These are phyloP conservation scores for Lepidocyrtoides sp. DNA, from an alignment of 2,888 invertebrate genomes.

Conservation along the genomic window DNA sequence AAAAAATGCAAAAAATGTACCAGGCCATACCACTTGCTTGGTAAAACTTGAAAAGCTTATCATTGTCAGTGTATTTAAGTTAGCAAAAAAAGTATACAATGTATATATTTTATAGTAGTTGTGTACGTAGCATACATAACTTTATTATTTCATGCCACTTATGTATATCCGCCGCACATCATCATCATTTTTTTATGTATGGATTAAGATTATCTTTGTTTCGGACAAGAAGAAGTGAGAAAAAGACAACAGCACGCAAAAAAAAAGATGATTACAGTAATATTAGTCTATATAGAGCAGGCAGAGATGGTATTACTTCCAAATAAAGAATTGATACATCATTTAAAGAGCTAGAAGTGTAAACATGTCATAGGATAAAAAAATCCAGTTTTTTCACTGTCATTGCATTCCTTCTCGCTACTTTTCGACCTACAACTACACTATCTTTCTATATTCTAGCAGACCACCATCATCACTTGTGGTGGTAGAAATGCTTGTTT, in stretches of 20 bases:
- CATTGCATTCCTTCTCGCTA: background rate
- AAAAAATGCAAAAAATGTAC: too few species aligned
- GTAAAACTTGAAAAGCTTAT: background rate
- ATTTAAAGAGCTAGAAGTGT: conserved; percentile 28
- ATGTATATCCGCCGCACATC: background rate
- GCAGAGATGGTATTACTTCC: conserved; percentile 25
- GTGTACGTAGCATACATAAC: too few species aligned
- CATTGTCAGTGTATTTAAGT: background rate
- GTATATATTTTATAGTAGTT: too few species aligned
- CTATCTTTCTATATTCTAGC: background rate
- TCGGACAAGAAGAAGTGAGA: conserved; percentile 26
- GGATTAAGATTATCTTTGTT: conserved; percentile 1
- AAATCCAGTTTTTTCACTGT: conserved; percentile 59
- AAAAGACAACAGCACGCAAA: background rate
- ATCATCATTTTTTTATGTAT: background rate
- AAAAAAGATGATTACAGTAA: conserved; percentile 14
- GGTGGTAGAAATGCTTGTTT: background rate
- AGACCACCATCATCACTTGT: background rate
- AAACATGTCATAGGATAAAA: conserved; percentile 41
- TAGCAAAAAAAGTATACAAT: too few species aligned
- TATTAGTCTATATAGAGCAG: background rate
- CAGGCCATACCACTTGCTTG: too few species aligned
- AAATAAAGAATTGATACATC: conserved; percentile 60
- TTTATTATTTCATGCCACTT: too few species aligned
- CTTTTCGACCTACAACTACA: background rate